Conservation (phyloP, 1,140 invertebrate species). For the Drosophila erecta region DNA sequence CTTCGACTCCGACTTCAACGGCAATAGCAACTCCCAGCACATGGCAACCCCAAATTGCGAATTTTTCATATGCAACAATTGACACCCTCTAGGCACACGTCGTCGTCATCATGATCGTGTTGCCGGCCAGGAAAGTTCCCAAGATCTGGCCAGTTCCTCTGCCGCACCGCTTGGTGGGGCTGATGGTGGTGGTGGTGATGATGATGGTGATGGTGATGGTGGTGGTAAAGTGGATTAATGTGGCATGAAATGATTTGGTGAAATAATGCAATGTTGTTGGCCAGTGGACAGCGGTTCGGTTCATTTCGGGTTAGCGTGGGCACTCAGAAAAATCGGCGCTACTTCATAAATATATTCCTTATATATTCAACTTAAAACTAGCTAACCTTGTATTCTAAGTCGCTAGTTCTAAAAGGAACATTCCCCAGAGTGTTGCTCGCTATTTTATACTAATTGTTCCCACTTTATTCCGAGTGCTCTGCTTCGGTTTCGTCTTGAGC, state of each 20-base stretch:
- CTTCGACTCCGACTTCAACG: constrained; percentile 24
- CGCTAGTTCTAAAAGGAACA: too few species aligned
- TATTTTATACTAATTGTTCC: background rate
- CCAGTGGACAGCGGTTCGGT: constrained; percentile 60
- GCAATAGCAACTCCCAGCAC: constrained; percentile 33
- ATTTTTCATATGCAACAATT: constrained; percentile 80
- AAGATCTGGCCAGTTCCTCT: constrained; percentile 42
- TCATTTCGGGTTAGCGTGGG: constrained; percentile 43
- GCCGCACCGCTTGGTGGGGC: constrained; percentile 11
- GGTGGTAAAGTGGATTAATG: constrained; percentile 83
- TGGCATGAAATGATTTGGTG: constrained; percentile 83
- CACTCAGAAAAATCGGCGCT: constrained; percentile 16
- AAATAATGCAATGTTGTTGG: constrained; percentile 71
- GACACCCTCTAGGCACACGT: constrained; percentile 82
- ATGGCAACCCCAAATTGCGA: constrained; percentile 74
- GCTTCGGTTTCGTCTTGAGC: constrained; percentile 19
- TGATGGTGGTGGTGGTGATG: constrained; percentile 37
- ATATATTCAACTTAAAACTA: background rate
- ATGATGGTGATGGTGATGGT: constrained; percentile 59
- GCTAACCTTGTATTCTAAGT: too few species aligned
- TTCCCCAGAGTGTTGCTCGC: too few species aligned
- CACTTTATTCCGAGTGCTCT: constrained; percentile 14
- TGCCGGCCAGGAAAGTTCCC: constrained; percentile 64
- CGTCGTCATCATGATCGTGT: constrained; percentile 51
- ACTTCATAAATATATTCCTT: background rate